Evolutionary conservation across 2,113 vertebrate species (phyloP).

Genomic region (Notiomystis cincta): DNA sequence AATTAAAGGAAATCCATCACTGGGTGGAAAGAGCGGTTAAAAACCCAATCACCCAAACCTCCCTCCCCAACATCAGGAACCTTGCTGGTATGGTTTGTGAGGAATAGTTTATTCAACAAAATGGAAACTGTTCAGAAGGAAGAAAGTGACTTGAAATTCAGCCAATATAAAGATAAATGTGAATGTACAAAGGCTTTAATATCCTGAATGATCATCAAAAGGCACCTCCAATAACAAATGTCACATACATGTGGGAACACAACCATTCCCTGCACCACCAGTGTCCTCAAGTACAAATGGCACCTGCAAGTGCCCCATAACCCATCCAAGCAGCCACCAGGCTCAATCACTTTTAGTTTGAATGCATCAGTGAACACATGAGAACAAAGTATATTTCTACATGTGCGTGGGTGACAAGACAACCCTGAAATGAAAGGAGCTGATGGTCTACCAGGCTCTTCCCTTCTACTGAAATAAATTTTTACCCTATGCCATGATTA

Average conservation of each 20-base stretch:
- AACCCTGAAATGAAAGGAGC: neutral
- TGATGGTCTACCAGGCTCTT: neutral
- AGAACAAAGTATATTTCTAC: neutral
- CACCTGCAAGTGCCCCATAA: neutral
- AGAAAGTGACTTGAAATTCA: neutral
- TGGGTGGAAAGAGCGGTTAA: neutral
- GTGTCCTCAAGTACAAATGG: neutral
- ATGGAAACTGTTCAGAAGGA: neutral
- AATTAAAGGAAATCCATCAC: neutral
- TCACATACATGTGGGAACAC: neutral
- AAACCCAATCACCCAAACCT: neutral
- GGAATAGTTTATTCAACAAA: neutral
- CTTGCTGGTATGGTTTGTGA: neutral
- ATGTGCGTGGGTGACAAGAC: fast-evolving
- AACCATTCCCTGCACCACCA: neutral
- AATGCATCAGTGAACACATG: neutral
- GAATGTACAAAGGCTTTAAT: neutral
- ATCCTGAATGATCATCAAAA: neutral
- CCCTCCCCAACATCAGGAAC: neutral
- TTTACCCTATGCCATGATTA: neutral
- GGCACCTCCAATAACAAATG: neutral
- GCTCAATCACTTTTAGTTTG: neutral
- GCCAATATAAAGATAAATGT: neutral
- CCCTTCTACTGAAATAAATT: neutral
- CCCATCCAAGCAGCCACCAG: neutral